Conservation (phyloP, 2,113 vertebrate genomes). For the Strix aluco region DNA sequence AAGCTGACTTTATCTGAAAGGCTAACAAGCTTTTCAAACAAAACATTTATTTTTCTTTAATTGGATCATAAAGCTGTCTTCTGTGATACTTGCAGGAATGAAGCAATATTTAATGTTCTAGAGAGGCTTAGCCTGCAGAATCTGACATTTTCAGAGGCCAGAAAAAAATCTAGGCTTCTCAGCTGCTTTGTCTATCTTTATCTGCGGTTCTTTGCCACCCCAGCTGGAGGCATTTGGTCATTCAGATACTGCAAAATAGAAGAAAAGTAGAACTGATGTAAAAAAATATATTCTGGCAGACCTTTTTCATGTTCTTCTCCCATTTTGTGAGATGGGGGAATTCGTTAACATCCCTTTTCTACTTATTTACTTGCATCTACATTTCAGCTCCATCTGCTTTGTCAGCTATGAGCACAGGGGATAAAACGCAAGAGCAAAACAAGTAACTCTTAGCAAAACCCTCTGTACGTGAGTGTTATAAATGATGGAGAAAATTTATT, state of each 20-base stretch:
- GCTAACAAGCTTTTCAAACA: conserved; percentile 8
- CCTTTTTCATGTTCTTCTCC: not conserved
- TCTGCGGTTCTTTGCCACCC: not conserved
- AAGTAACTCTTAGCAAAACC: not conserved
- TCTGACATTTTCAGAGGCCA: not conserved
- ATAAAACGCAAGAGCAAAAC: not conserved
- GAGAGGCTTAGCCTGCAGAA: not conserved
- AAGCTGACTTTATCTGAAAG: not conserved
- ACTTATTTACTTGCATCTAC: not conserved
- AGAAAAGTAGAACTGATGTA: not conserved
- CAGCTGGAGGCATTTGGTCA: not conserved
- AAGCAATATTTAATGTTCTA: not conserved
- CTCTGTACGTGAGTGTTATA: not conserved
- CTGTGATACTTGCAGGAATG: not conserved
- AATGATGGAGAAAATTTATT: not conserved
- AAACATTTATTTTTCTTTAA: not conserved
- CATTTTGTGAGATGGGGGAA: not conserved
- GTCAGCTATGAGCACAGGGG: not conserved
- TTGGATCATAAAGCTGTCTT: not conserved
- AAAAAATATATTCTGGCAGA: not conserved
- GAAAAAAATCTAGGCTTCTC: not conserved
- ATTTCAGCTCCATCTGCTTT: not conserved
- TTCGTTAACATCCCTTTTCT: not conserved
- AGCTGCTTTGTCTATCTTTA: not conserved
- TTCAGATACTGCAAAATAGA: not conserved